A percentile compares a stretch with the other conserved stretches of the same genome.
Conservation (phyloP, 2,113 vertebrate species). For the Neopipo cinnamomea region DNA sequence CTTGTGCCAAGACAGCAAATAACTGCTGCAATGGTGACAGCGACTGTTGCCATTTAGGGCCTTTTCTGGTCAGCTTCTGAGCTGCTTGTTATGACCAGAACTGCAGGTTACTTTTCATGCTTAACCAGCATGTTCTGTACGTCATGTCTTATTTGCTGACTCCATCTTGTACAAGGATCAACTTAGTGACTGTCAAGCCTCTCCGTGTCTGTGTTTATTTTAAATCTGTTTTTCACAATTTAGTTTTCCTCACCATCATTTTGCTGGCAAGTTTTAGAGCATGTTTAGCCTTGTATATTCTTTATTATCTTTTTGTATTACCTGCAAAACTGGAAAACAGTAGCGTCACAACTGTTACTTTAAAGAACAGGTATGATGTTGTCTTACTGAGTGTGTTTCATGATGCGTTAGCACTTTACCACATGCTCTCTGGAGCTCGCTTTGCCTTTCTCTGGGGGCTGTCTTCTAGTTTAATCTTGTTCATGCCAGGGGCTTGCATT, state of each 20-base stretch:
- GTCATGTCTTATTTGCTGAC: background rate
- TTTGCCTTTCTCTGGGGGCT: background rate
- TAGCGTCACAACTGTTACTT: background rate
- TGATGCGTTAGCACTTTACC: accelerated
- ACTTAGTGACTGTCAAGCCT: background rate
- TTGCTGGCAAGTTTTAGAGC: background rate
- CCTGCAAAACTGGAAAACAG: background rate
- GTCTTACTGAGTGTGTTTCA: background rate
- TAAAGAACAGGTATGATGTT: background rate
- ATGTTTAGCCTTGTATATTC: background rate
- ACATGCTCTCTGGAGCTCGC: background rate
- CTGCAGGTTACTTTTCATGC: background rate
- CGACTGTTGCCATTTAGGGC: background rate
- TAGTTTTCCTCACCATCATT: background rate
- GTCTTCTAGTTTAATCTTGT: background rate
- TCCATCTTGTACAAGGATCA: background rate
- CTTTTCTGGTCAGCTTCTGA: background rate
- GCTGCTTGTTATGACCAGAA: background rate
- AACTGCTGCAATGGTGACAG: accelerated
- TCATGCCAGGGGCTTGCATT: background rate
- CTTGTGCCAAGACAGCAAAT: background rate
- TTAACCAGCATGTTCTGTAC: background rate
- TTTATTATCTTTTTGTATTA: background rate
- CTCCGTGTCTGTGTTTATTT: background rate
- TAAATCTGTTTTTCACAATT: background rate